Evolutionary conservation across 2,888 invertebrate species (phyloP).

Genomic region (Baccha elongata): DNA sequence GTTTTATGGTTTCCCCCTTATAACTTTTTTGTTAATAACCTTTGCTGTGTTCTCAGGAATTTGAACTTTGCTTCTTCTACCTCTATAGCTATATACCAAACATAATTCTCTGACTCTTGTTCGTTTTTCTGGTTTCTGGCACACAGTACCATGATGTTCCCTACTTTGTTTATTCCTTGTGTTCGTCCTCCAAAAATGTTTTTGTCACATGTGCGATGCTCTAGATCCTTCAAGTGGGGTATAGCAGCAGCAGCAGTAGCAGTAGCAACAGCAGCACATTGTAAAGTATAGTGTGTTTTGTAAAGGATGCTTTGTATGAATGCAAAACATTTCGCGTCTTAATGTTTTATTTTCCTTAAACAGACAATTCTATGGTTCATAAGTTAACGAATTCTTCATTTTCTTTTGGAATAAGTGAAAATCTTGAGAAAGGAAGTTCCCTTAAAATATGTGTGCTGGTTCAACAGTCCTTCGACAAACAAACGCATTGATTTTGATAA

Average conservation of each 20-base stretch:
- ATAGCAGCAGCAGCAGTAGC: too few species aligned
- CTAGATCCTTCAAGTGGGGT: slow-evolving; percentile 27
- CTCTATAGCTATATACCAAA: too few species aligned
- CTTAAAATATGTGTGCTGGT: background rate
- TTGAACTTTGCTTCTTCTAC: slow-evolving; percentile 23
- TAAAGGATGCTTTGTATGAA: slow-evolving; percentile 38
- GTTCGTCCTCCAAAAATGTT: slow-evolving; percentile 30
- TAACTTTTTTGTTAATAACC: slow-evolving; percentile 25
- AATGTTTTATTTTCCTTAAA: slow-evolving; percentile 35
- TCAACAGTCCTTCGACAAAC: slow-evolving; percentile 24
- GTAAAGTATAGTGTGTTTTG: background rate
- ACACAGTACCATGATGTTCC: slow-evolving; percentile 3
- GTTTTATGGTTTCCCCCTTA: background rate
- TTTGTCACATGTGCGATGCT: slow-evolving; percentile 40
- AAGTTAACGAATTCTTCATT: slow-evolving; percentile 8
- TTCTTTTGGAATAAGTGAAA: background rate
- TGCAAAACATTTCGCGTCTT: slow-evolving; percentile 35
- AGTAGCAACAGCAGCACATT: background rate
- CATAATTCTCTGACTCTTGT: slow-evolving; percentile 19
- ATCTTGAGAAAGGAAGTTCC: slow-evolving; percentile 4
- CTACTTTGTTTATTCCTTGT: slow-evolving; percentile 17
- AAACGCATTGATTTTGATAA: slow-evolving; percentile 39
- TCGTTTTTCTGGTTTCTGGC: slow-evolving; percentile 9
- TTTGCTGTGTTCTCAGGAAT: slow-evolving; percentile 12
- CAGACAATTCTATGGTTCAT: slow-evolving; percentile 25